phyloP scores from a whole-genome alignment of 1,140 invertebrate genomes.

The Cherax destructor region DNA sequence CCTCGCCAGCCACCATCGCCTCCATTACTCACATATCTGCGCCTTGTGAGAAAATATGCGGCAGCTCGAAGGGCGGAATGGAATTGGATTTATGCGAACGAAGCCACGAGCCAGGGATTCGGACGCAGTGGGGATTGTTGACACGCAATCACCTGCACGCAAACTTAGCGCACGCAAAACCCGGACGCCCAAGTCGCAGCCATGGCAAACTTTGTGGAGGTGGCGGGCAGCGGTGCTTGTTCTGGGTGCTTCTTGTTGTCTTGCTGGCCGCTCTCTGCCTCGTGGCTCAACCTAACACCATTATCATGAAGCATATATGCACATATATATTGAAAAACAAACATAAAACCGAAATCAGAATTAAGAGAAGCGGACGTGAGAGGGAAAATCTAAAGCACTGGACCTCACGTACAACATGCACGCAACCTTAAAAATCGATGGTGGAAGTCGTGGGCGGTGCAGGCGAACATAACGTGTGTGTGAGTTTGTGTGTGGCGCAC shows the following conservation, averaged over 20 bases:
- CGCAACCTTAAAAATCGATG: constrained; percentile 15
- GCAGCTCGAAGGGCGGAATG: constrained; percentile 35
- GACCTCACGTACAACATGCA: not conserved
- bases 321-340: no score
- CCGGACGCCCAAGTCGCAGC: constrained; percentile 55
- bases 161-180: constrained; percentile 66
- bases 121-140: constrained; percentile 63
- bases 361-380: not conserved
- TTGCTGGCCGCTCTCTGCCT: not conserved
- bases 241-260: constrained; percentile 23
- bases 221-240: constrained; percentile 48
- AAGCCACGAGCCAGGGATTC: constrained; percentile 59
- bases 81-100: constrained; percentile 55
- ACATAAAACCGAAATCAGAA: not conserved
- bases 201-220: constrained; percentile 32
- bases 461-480: constrained; percentile 51
- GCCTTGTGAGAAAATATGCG: constrained; percentile 35
- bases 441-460: constrained; percentile 38
- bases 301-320: not conserved
- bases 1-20: not conserved
- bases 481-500: constrained; percentile 50
- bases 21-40: constrained; percentile 24
- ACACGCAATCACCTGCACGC: constrained; percentile 66
- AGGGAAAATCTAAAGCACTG: not conserved
- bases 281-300: not conserved